phyloP scores from a whole-genome alignment of 2,888 invertebrate species.

The Laothoe populi region DNA sequence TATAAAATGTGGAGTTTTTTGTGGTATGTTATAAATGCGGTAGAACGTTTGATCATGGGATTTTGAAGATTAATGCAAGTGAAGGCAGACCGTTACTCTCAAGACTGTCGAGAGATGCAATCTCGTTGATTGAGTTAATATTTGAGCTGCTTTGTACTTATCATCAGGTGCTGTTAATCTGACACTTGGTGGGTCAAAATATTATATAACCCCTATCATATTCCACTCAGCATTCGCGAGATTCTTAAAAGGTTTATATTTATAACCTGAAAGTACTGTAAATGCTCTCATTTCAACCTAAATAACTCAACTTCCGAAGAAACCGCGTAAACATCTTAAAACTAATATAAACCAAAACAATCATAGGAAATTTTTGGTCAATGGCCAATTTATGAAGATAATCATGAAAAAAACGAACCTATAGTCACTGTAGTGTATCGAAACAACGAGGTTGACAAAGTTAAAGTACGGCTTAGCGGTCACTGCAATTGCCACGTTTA shows the following conservation, averaged over 20 bases:
- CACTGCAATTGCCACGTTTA: neutral
- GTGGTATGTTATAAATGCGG: neutral
- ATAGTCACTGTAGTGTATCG: neutral
- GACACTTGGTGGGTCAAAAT: too few species aligned
- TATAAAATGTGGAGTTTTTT: neutral
- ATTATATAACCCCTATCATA: too few species aligned
- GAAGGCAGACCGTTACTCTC: too few species aligned
- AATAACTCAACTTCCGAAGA: neutral
- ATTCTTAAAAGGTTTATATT: too few species aligned
- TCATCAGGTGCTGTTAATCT: too few species aligned
- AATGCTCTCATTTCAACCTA: neutral
- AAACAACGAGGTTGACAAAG: neutral
- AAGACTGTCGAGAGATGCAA: too few species aligned
- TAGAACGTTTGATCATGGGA: too few species aligned
- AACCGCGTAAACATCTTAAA: neutral
- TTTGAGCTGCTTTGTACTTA: too few species aligned
- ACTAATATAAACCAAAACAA: neutral
- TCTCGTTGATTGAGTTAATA: too few species aligned
- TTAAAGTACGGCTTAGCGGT: neutral
- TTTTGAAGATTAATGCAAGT: too few species aligned
- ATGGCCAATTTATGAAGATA: neutral
- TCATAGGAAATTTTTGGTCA: neutral
- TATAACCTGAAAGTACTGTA: too few species aligned
- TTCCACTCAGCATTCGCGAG: too few species aligned
- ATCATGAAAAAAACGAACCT: neutral